A percentile compares a stretch with the other conserved stretches of the same genome.
Conservation (phyloP, 30 jellyfish, hydroid and myxozoan species). For the Aurelia aurita complex sp. Pacific region DNA sequence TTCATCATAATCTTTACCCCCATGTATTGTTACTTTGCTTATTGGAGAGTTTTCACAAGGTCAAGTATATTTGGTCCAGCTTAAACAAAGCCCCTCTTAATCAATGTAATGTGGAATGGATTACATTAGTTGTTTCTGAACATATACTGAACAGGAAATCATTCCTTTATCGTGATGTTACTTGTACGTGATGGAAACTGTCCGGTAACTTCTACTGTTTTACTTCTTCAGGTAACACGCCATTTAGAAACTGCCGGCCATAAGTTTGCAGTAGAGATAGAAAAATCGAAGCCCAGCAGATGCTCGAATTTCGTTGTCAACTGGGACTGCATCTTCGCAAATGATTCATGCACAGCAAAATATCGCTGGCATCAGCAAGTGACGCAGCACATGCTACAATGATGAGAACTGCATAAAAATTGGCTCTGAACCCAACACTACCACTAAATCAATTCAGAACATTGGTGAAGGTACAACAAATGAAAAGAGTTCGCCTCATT, state of each 20-base stretch:
- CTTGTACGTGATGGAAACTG: not conserved
- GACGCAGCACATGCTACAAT: conserved; percentile 24
- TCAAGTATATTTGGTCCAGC: not conserved
- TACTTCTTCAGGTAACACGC: not conserved
- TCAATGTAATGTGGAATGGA: not conserved
- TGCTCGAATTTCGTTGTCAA: not conserved
- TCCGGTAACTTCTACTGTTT: not conserved
- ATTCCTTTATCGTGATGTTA: conserved; percentile 1
- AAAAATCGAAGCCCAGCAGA: not conserved
- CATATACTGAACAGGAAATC: not conserved
- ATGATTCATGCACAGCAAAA: not conserved
- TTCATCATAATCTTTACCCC: not conserved
- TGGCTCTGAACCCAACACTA: conserved; percentile 36
- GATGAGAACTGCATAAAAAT: conserved; percentile 42
- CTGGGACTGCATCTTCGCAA: not conserved
- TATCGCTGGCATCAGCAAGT: not conserved
- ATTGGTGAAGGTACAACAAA: conserved; percentile 39
- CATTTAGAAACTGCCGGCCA: conserved; percentile 16
- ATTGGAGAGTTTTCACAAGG: not conserved
- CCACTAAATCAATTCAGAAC: conserved; percentile 51
- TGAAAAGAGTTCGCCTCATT: conserved; percentile 44
- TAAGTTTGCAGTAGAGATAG: conserved; percentile 14
- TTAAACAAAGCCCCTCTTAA: too few species aligned
- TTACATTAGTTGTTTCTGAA: not conserved
- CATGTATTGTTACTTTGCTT: not conserved